Evolutionary conservation across 2,888 invertebrate species (phyloP).

Genomic region (Rhamphomyia laevipes): DNA sequence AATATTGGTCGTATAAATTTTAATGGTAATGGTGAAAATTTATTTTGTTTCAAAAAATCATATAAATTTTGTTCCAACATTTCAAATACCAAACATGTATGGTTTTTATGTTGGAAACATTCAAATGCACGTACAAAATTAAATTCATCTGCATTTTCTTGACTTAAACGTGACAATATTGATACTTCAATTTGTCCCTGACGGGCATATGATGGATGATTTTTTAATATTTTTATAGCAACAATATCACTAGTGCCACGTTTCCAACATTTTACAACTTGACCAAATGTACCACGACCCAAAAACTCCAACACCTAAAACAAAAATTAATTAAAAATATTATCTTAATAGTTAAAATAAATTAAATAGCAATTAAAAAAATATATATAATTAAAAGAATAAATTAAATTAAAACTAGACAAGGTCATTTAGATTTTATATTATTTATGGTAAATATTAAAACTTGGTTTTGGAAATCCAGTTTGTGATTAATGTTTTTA

Average conservation of each 20-base stretch:
- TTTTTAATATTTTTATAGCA: slow-evolving; percentile 99
- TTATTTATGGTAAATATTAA: too few species aligned
- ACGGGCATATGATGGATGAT: slow-evolving; percentile 99
- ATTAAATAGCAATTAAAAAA: neutral
- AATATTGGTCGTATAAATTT: slow-evolving; percentile 98
- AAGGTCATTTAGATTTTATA: too few species aligned
- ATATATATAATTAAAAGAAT: too few species aligned
- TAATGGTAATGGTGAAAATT: slow-evolving; percentile 96
- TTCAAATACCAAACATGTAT: slow-evolving; percentile 98
- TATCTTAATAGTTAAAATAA: neutral
- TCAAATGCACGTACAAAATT: slow-evolving; percentile 99
- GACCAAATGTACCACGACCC: slow-evolving; percentile 97
- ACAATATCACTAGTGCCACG: slow-evolving; percentile 99
- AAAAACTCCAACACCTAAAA: slow-evolving; percentile 92
- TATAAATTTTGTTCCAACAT: slow-evolving; percentile 99
- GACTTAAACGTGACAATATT: slow-evolving; percentile 82
- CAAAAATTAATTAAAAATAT: slow-evolving; percentile 1
- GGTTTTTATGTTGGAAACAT: slow-evolving; percentile 99
- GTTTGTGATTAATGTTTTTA: too few species aligned
- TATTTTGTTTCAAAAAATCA: slow-evolving; percentile 99
- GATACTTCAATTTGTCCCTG: slow-evolving; percentile 99
- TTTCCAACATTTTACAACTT: slow-evolving; percentile 99
- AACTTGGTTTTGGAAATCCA: too few species aligned
- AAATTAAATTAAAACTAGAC: too few species aligned
- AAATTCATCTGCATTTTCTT: slow-evolving; percentile 98